Conservation (phyloP, 2,888 invertebrate genomes). For the Drosophila acutilabella region DNA sequence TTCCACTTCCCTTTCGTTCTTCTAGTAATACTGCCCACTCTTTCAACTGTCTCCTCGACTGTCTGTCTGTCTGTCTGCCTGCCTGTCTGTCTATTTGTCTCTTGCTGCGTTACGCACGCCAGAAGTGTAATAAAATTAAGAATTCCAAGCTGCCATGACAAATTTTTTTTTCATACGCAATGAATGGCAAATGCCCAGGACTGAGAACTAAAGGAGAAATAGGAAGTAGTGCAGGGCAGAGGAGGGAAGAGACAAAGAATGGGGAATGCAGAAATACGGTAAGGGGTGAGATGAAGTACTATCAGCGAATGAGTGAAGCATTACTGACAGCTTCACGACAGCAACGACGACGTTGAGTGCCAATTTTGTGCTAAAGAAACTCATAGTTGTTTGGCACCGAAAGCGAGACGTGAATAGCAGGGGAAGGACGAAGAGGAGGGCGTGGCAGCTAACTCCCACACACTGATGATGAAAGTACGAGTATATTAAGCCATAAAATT, state of each 20-base stretch:
- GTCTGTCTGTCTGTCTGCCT: conserved; percentile 9
- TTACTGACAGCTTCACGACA: conserved; percentile 67
- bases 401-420: not conserved
- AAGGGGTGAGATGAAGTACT: conserved; percentile 12
- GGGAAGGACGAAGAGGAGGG: not conserved
- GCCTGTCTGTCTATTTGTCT: conserved; percentile 55
- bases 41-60: conserved; percentile 3
- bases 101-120: conserved; percentile 63
- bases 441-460: conserved; percentile 26
- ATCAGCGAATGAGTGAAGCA: conserved; percentile 63
- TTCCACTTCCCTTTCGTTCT: not conserved
- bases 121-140: conserved; percentile 82
- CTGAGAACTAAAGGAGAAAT: not conserved
- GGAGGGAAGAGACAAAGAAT: not conserved
- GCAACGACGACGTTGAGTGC: conserved; percentile 69
- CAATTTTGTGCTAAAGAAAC: conserved; percentile 69
- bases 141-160: conserved; percentile 83
- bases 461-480: conserved; percentile 44
- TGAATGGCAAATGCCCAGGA: conserved; percentile 51
- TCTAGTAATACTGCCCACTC: conserved; percentile 12
- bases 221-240: not conserved
- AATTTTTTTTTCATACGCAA: conserved; percentile 63
- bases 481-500: conserved; percentile 82
- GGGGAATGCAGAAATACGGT: not conserved
- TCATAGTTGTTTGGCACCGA: conserved; percentile 51